These are phyloP conservation scores for Galerucella pusilla DNA, from an alignment of 2,888 invertebrate genomes.

Conservation along the genomic window DNA sequence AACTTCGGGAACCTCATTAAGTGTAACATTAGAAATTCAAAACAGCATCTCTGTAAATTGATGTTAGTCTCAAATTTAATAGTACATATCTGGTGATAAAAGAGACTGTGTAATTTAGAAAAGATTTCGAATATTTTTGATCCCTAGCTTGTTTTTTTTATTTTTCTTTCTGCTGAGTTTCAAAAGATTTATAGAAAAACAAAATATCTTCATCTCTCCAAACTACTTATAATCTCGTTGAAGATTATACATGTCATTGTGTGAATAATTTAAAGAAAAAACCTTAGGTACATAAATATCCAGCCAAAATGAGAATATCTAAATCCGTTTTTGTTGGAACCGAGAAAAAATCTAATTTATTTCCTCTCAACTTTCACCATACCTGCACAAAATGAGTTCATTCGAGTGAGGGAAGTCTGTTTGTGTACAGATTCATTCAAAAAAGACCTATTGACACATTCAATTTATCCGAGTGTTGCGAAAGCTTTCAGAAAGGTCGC, in stretches of 20 bases:
- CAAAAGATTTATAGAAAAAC: too few relatives aligned
- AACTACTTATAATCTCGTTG: too few relatives aligned
- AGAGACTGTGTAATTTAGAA: slow-evolving; percentile 35
- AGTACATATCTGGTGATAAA: slow-evolving; percentile 5
- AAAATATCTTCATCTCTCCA: too few relatives aligned
- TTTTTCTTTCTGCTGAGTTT: too few relatives aligned
- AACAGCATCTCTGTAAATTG: neutral
- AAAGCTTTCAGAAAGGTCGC: slow-evolving; percentile 23
- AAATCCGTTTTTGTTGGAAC: slow-evolving; percentile 24
- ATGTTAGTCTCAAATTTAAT: slow-evolving; percentile 34
- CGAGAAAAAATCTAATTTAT: slow-evolving; percentile 56
- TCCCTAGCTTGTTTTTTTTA: too few relatives aligned
- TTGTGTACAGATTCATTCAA: slow-evolving; percentile 55
- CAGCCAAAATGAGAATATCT: neutral
- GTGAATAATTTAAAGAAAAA: too few relatives aligned
- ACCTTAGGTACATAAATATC: too few relatives aligned
- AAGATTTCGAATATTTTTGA: neutral
- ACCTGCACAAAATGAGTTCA: slow-evolving; percentile 55
- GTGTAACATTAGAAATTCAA: neutral
- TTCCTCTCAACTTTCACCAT: slow-evolving; percentile 52
- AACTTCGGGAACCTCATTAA: neutral
- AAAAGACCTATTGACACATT: slow-evolving; percentile 60
- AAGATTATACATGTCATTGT: too few relatives aligned
- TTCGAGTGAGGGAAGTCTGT: slow-evolving; percentile 47
- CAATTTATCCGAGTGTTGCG: slow-evolving; percentile 58